These are phyloP conservation scores for Drosophila ochracea DNA, from an alignment of 2,888 invertebrate genomes.

Conservation along the genomic window DNA sequence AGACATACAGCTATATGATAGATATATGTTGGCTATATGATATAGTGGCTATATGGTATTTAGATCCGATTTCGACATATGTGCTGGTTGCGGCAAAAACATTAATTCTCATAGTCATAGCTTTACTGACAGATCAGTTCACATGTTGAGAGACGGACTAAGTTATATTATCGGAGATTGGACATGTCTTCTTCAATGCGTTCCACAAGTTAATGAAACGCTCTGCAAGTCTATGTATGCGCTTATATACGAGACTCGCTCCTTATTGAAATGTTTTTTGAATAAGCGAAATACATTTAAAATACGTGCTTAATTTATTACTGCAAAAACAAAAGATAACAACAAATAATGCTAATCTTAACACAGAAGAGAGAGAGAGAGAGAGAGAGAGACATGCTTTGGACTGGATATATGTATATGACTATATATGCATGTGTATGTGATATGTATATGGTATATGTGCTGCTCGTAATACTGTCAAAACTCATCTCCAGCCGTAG, in stretches of 20 bases:
- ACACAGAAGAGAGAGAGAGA: neutral
- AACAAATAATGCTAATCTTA: constrained; percentile 10
- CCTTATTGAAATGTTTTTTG: neutral
- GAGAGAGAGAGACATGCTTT: constrained; percentile 8
- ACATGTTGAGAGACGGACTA: neutral
- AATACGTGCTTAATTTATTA: constrained; percentile 46
- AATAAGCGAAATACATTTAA: neutral
- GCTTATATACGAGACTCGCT: neutral
- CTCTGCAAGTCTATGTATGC: neutral
- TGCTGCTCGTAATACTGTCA: constrained; percentile 16
- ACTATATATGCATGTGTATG: constrained; percentile 9
- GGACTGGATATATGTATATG: constrained; percentile 19
- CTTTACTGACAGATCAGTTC: neutral
- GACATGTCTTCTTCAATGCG: neutral
- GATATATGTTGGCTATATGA: neutral
- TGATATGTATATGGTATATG: constrained; percentile 3
- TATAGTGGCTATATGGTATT: neutral
- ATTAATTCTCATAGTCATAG: neutral
- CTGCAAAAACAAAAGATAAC: neutral
- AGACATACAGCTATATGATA: neutral
- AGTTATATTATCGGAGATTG: neutral
- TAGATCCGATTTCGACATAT: neutral
- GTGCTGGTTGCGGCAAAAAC: neutral
- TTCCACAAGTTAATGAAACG: neutral
- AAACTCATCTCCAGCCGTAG: constrained; percentile 42